Percentiles rank a stretch among this genome's conserved stretches.
Evolutionary conservation across 2,888 invertebrate species (phyloP).

Genomic region (Melanotus villosus): DNA sequence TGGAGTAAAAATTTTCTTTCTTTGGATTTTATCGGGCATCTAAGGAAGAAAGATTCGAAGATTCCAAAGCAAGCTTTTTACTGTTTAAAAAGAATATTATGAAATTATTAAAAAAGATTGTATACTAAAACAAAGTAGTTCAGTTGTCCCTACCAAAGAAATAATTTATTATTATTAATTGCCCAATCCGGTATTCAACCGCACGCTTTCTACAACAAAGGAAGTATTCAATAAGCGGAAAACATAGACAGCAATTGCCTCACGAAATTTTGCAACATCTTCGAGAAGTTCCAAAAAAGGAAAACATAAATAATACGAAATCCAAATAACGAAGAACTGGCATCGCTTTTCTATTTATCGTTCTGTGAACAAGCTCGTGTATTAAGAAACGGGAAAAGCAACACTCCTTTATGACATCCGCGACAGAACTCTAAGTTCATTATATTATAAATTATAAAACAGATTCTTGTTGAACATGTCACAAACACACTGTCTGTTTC

Average conservation of each 20-base stretch:
- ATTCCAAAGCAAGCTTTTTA: too few species aligned
- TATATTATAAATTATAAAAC: constrained; percentile 53
- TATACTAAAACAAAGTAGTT: too few species aligned
- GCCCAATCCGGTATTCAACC: background rate
- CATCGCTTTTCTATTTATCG: constrained; percentile 12
- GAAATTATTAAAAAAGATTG: too few species aligned
- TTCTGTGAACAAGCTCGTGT: constrained; percentile 6
- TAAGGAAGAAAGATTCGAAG: too few species aligned
- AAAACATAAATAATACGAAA: constrained; percentile 8
- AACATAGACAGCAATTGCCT: constrained; percentile 7
- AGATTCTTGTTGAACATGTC: constrained; percentile 57
- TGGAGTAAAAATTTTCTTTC: too few species aligned
- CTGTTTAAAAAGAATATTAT: too few species aligned
- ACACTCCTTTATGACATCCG: constrained; percentile 51
- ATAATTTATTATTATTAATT: constrained; percentile 12
- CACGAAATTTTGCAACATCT: constrained; percentile 14
- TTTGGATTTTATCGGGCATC: too few species aligned
- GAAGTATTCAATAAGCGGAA: constrained; percentile 9
- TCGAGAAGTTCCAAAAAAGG: constrained; percentile 2
- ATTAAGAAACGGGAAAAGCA: constrained; percentile 39
- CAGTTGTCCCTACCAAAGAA: background rate
- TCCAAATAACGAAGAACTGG: constrained; percentile 3
- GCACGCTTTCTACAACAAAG: constrained; percentile 14
- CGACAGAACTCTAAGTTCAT: constrained; percentile 32
- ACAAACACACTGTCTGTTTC: constrained; percentile 56